Percentiles rank a stretch among this genome's conserved stretches.
Evolutionary conservation across 1,140 invertebrate species (phyloP).

Genomic region (Drosophila burlai): DNA sequence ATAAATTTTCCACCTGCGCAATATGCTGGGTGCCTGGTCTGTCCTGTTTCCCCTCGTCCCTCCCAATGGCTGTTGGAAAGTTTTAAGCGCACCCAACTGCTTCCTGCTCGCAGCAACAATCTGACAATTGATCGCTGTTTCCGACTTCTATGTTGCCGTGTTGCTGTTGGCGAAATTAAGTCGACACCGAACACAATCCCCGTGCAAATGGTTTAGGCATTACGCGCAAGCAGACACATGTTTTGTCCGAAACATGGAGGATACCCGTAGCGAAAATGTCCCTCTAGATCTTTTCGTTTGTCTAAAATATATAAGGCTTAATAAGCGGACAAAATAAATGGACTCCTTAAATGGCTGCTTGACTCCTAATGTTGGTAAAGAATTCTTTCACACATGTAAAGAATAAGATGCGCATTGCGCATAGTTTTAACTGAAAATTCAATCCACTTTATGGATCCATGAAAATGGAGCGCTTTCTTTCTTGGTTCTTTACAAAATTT

Average conservation of each 20-base stretch:
- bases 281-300: background rate
- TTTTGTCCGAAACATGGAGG: too few species aligned
- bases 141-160: slow-evolving; percentile 51
- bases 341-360: too few species aligned
- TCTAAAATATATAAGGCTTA: too few species aligned
- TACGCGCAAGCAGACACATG: background rate
- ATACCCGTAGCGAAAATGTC: background rate
- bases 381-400: too few species aligned
- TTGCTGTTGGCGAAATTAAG: slow-evolving; percentile 61
- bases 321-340: too few species aligned
- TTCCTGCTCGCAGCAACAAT: slow-evolving; percentile 67
- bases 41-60: background rate
- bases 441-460: too few species aligned
- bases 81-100: slow-evolving; percentile 68
- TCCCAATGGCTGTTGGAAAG: slow-evolving; percentile 59
- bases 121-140: slow-evolving; percentile 79
- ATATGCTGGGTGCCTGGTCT: slow-evolving; percentile 55
- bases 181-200: slow-evolving; percentile 58
- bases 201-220: slow-evolving; percentile 16
- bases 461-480: too few species aligned
- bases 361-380: too few species aligned
- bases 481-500: too few species aligned
- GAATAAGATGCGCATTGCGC: too few species aligned
- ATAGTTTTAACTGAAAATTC: too few species aligned
- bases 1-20: slow-evolving; percentile 82